phyloP scores from a whole-genome alignment of 2,888 invertebrate genomes.

The Alviniconcha strummeri region DNA sequence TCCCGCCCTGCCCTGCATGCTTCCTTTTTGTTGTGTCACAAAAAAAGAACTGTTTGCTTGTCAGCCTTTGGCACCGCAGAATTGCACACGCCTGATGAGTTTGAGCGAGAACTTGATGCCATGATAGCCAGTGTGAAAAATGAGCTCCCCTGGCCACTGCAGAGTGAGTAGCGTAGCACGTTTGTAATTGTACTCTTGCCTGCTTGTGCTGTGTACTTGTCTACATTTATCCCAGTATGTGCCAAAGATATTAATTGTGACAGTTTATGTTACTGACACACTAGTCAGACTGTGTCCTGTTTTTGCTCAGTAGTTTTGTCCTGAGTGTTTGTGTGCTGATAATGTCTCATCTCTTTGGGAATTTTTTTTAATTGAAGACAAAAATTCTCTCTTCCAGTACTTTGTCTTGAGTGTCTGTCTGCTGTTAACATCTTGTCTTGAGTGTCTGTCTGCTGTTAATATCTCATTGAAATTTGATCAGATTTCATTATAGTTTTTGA shows the following conservation, averaged over 20 bases:
- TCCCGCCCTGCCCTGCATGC: background rate
- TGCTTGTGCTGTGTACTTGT: background rate
- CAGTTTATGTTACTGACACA: background rate
- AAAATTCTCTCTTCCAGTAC: background rate
- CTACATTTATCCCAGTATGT: background rate
- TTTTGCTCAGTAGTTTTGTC: background rate
- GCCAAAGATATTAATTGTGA: background rate
- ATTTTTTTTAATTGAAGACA: background rate
- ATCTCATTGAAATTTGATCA: background rate
- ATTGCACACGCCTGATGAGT: conserved; percentile 51
- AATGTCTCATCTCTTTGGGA: background rate
- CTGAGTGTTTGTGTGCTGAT: background rate
- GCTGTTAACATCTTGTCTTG: background rate
- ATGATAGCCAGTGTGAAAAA: conserved; percentile 49
- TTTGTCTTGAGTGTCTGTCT: background rate
- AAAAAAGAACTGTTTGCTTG: conserved; percentile 14
- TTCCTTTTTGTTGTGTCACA: conserved; percentile 8
- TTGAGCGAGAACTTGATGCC: conserved; percentile 61
- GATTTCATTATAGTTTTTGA: background rate
- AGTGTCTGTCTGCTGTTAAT: background rate
- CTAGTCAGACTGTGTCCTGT: background rate
- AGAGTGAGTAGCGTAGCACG: conserved; percentile 27
- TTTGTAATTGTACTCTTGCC: background rate
- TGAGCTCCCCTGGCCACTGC: conserved; percentile 42
- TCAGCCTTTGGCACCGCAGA: conserved; percentile 36